A percentile compares a stretch with the other conserved stretches of the same genome.
phyloP scores from a whole-genome alignment of 1,140 invertebrate genomes.

The Pogonus chalceus region DNA sequence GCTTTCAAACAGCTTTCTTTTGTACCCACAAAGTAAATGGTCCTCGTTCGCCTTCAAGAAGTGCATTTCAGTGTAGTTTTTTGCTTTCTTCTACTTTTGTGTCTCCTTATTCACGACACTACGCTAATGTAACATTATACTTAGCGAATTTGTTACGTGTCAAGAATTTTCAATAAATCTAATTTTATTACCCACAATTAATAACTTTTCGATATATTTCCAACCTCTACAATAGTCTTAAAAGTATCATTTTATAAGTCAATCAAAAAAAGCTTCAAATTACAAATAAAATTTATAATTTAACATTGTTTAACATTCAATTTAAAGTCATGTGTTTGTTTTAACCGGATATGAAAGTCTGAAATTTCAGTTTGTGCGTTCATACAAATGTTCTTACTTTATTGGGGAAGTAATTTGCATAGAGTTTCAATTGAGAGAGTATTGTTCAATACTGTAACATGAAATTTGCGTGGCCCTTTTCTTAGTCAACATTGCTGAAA shows the following conservation, averaged over 20 bases:
- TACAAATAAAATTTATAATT: no score
- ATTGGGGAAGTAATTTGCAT: background rate
- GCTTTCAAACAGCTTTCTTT: constrained; percentile 3
- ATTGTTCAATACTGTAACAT: background rate
- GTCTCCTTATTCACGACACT: background rate
- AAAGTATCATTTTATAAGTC: no score
- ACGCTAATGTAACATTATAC: constrained; percentile 6
- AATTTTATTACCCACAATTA: no score
- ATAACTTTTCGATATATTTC: no score
- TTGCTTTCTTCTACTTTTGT: background rate
- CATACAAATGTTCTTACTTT: no score
- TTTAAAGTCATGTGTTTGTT: no score
- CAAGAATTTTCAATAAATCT: background rate
- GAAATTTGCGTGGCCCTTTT: background rate
- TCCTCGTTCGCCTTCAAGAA: background rate
- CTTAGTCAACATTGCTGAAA: no score
- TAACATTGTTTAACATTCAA: no score
- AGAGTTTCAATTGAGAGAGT: background rate
- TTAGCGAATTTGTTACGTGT: constrained; percentile 1
- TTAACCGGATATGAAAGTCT: no score
- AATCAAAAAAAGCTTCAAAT: no score
- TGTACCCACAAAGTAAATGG: constrained; percentile 1
- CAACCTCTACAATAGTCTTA: no score
- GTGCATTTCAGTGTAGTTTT: constrained; percentile 5
- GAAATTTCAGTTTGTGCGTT: no score